phyloP scores from a whole-genome alignment of 1,140 invertebrate species.

The Aradophagus sp. region DNA sequence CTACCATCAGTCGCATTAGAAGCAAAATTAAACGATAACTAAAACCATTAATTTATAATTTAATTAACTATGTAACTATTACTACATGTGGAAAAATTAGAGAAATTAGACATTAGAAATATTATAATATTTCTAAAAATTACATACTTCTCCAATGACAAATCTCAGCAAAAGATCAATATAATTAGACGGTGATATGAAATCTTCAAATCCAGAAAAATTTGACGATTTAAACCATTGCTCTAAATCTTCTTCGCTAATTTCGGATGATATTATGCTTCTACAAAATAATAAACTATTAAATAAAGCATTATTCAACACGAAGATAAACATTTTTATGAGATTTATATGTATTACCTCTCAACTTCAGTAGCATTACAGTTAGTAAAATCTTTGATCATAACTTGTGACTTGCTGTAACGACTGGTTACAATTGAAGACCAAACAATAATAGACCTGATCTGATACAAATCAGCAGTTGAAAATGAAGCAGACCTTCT shows the following conservation, averaged over 20 bases:
- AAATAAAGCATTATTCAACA: too few species aligned
- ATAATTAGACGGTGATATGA: conserved; percentile 85
- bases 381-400: conserved; percentile 55
- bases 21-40: conserved; percentile 65
- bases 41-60: conserved; percentile 2
- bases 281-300: too few species aligned
- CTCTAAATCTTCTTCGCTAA: conserved; percentile 85
- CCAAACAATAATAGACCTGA: conserved; percentile 62
- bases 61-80: too few species aligned
- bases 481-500: conserved; percentile 50
- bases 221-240: conserved; percentile 84
- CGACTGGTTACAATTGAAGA: conserved; percentile 58
- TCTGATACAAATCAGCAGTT: conserved; percentile 56
- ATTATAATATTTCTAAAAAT: not conserved
- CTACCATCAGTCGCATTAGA: conserved; percentile 70
- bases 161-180: conserved; percentile 83
- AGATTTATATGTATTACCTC: conserved; percentile 56
- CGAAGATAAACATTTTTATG: too few species aligned
- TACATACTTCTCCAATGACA: conserved; percentile 80
- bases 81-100: too few species aligned
- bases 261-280: conserved; percentile 79
- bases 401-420: conserved; percentile 49
- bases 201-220: conserved; percentile 89
- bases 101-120: not conserved
- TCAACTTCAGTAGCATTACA: conserved; percentile 61